Base-by-base conservation (phyloP, 2,797 vertebrate genomes). In the Lithobates pipiens region DNA sequence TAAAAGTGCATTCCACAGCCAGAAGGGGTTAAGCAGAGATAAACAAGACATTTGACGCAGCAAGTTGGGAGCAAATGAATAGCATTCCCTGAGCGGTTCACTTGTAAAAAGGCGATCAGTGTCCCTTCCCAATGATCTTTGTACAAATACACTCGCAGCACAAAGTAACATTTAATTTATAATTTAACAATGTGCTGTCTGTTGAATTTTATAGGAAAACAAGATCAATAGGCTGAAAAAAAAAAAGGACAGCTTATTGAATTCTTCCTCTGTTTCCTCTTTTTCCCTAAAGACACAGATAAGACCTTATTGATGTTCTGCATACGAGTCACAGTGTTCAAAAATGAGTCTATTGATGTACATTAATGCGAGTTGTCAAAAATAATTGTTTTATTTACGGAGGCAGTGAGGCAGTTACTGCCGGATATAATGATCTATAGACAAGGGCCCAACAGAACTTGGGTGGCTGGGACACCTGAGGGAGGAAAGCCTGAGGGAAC, bases 321-420 rank as follows among this genome's bases (percentile, higher is more conserved):
- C 73, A 46, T 10, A 46, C 80, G 82, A 88, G 82, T 84, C 84
- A 68, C 65, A 8, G 77, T 42, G 82, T 82, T 72, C 80, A 86
- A 75, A 96, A 96, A 94, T 93, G 91, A 93, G 93, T 92, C 94
- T 94, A 96, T 97, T 95, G 90, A 97, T 95, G 96, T 93, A 88
- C 91, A 93, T 97, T 95, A 90, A 97, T 95, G 96, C 93, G 89
- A 91, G 93, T 94, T 94, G 96, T 96, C 95, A 93, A 94, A 97
- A 96, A 95, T 96, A 96, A 97, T 96, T 96, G 96, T 94, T 95
- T 96, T 94, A 91, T 95, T 95, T 94, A 94, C 93, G 91, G 91
- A 90, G 88, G 94, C 94, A 94, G 91, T 79, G 92, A 92, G 91
- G 87, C 85, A 88, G 90, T 92, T 89, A 88, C 91, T 93, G 94